Conservation (phyloP, 2,888 invertebrate species). For the Ctenicera cuprea region DNA sequence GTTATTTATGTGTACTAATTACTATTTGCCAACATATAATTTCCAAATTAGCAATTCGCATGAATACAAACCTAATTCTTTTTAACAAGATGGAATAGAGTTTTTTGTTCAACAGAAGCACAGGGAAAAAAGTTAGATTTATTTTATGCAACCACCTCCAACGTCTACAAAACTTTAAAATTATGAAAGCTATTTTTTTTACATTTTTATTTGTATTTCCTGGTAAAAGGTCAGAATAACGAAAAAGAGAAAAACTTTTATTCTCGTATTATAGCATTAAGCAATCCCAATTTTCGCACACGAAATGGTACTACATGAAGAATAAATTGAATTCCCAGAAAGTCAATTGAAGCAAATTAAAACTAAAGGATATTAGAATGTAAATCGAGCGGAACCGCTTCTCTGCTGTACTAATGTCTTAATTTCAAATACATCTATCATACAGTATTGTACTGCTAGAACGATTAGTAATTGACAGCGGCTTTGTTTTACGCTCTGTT, state of each 20-base stretch:
- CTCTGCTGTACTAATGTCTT: constrained; percentile 19
- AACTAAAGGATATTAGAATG: constrained; percentile 27
- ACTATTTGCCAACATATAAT: neutral
- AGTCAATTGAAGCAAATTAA: constrained; percentile 14
- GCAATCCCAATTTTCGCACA: no score
- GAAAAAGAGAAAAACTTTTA: no score
- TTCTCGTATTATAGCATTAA: no score
- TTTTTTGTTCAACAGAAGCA: neutral
- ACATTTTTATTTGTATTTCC: no score
- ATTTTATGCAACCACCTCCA: no score
- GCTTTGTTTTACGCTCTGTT: constrained; percentile 19
- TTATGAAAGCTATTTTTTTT: no score
- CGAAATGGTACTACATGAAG: no score
- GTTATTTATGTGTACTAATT: constrained; percentile 14
- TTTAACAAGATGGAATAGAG: neutral
- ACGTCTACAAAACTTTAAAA: no score
- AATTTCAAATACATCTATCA: constrained; percentile 25
- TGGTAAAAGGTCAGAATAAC: no score
- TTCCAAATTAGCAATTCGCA: neutral
- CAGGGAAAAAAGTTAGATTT: no score
- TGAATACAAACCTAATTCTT: constrained; percentile 13
- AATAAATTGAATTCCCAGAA: constrained; percentile 2
- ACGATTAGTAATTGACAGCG: constrained; percentile 14
- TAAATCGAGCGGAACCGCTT: constrained; percentile 29
- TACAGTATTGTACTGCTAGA: constrained; percentile 17